Percentiles rank a stretch among this genome's conserved stretches.
Conservation (phyloP, 2,888 invertebrate genomes). For the Eupithecia insigniata region DNA sequence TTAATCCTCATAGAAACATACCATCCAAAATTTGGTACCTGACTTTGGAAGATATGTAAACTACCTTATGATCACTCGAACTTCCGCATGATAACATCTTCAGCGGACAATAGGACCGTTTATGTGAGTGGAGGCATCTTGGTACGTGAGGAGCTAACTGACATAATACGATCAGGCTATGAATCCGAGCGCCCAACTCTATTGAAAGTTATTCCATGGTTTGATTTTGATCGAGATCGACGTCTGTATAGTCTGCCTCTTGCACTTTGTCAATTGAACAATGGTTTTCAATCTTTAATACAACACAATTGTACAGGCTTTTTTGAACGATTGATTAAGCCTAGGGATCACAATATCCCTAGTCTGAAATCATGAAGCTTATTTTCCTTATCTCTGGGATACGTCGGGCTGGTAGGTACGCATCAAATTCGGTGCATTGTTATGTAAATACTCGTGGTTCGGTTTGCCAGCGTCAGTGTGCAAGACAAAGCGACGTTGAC, state of each 20-base stretch:
- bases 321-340: conserved; percentile 2
- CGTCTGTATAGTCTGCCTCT: conserved; percentile 55
- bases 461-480: conserved; percentile 75
- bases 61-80: conserved; percentile 52
- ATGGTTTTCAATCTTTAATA: conserved; percentile 36
- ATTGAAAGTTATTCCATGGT: conserved; percentile 66
- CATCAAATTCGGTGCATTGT: conserved; percentile 79
- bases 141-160: conserved; percentile 58
- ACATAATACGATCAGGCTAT: conserved; percentile 61
- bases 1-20: neutral
- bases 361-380: conserved; percentile 16
- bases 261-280: conserved; percentile 57
- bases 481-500: conserved; percentile 82
- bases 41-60: neutral
- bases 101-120: conserved; percentile 69
- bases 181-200: conserved; percentile 61
- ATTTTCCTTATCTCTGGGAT: conserved; percentile 31
- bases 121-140: conserved; percentile 68
- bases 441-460: conserved; percentile 80
- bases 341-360: too few species aligned
- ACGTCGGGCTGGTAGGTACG: conserved; percentile 54
- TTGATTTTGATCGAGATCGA: conserved; percentile 63
- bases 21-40: neutral
- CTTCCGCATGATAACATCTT: conserved; percentile 69
- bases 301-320: neutral